Conservation (phyloP, 2,797 vertebrate genomes). For the Acanthornis magna region DNA sequence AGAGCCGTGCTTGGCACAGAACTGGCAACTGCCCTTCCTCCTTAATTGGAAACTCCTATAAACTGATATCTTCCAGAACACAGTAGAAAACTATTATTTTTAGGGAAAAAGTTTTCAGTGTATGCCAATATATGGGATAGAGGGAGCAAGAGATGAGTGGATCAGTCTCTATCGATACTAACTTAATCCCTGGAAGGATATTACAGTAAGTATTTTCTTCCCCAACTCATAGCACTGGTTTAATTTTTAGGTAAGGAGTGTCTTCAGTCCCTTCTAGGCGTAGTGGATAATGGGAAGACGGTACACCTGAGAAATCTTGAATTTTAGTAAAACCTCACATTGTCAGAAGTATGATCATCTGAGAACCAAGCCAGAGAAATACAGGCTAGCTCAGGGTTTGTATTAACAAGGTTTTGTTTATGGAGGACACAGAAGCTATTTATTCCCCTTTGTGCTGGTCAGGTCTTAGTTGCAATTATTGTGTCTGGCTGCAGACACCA, state of each 20-base stretch:
- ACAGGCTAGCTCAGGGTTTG: not conserved
- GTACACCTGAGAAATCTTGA: not conserved
- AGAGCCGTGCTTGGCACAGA: not conserved
- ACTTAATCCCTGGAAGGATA: not conserved
- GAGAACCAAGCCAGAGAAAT: not conserved
- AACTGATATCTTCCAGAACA: not conserved
- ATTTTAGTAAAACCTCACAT: not conserved
- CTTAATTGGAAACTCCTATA: not conserved
- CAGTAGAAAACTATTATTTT: not conserved
- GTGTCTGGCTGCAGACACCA: not conserved
- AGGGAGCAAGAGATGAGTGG: not conserved
- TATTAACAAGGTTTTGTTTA: not conserved
- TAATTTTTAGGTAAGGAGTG: not conserved
- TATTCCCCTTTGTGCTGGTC: not conserved
- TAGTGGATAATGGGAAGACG: not conserved
- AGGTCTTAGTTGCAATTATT: not conserved
- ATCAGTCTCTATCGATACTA: accelerated
- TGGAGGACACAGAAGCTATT: not conserved
- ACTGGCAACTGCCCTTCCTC: not conserved
- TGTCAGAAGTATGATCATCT: not conserved
- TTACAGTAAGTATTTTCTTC: accelerated
- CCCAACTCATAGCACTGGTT: not conserved
- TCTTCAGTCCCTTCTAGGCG: not conserved
- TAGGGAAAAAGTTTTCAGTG: not conserved
- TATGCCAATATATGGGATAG: not conserved